Evolutionary conservation across 2,797 vertebrate species (phyloP), one percentile per base, ranked within the genome.

Genomic region (Tapera naevia): DNA sequence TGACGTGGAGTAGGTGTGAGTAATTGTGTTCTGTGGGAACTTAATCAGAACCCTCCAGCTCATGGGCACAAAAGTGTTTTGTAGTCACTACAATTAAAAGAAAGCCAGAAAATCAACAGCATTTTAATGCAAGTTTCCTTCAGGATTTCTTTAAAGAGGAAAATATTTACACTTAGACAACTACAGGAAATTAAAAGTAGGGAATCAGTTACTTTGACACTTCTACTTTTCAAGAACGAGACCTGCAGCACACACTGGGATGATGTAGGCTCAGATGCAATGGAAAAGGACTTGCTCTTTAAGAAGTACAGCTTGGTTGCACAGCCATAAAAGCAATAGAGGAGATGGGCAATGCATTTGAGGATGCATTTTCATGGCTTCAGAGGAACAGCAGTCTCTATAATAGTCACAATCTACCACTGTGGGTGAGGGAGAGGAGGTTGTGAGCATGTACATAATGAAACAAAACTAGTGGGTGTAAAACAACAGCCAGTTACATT

Each of bases 1-100:
- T n/a, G 85, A 93, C 89, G 83, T 80, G 67, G 88, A 93, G 75
- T 66, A 89, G 62, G 39, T 48, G 67, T 91, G 86, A 91, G 60
- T 83, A 92, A 91, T 89, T 80, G 64, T 65, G 69, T 76, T 94
- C 87, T 83, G 74, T 87, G 84, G 73, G 81, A 95, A 81, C 32
- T 46, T 45, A n/a, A 70, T 65, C 89, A 75, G 32, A 79, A 62
- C 33, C 46, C 43, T 92, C 50, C 80, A 78, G 78, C 37, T 88
- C 58, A 53, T 27, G 33, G 57, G 17, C 37, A 74, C 32, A 25
- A 85, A 93, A 62, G 54, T 5, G 43, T 95, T 95, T 86, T 80
- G 30, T 66, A 95, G 92, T 88, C 69, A 78, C 27, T 78, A n/a
- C 39, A 82, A 45, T 56, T 91, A 74, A 58, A 93, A 82, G 28